Evolutionary conservation across 35 echinoderm and acorn worm species (phyloP).

Genomic region (Strongylocentrotus purpuratus): DNA sequence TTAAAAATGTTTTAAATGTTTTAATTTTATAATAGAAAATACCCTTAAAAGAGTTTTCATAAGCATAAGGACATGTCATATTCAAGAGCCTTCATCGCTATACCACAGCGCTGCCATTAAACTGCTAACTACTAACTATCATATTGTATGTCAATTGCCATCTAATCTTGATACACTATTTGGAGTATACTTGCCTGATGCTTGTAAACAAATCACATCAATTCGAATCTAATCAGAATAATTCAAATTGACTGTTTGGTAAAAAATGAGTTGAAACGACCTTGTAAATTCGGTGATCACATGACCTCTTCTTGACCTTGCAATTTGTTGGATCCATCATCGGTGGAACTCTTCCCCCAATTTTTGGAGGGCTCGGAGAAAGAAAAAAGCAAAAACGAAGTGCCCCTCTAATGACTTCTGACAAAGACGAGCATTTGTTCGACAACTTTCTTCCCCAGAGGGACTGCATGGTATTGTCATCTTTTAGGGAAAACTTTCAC

Average conservation of each 20-base stretch:
- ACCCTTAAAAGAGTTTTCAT: no score
- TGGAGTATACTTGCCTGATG: not conserved
- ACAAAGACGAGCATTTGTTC: slow-evolving; percentile 35
- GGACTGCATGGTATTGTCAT: slow-evolving; percentile 24
- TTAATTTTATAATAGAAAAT: no score
- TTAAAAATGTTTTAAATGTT: no score
- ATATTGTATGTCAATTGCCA: not conserved
- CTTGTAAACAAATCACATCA: not conserved
- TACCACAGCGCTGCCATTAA: no score
- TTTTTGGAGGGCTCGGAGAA: not conserved
- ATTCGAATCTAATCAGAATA: not conserved
- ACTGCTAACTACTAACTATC: no score
- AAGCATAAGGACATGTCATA: no score
- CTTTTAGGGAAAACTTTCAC: not conserved
- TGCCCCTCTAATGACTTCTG: slow-evolving; percentile 14
- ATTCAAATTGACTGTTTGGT: not conserved
- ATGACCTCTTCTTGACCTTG: not conserved
- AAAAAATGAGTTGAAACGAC: not conserved
- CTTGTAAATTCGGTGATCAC: slow-evolving; percentile 25
- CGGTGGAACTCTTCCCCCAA: not conserved
- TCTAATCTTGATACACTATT: not conserved
- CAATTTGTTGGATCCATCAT: slow-evolving; percentile 35
- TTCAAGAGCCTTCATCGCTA: no score
- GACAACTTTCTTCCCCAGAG: not conserved
- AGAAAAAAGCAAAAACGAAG: not conserved